Percentiles rank a stretch among this genome's conserved stretches.
Evolutionary conservation across 2,113 vertebrate genomes (phyloP).

Genomic region (Cricetomys ansorgei): DNA sequence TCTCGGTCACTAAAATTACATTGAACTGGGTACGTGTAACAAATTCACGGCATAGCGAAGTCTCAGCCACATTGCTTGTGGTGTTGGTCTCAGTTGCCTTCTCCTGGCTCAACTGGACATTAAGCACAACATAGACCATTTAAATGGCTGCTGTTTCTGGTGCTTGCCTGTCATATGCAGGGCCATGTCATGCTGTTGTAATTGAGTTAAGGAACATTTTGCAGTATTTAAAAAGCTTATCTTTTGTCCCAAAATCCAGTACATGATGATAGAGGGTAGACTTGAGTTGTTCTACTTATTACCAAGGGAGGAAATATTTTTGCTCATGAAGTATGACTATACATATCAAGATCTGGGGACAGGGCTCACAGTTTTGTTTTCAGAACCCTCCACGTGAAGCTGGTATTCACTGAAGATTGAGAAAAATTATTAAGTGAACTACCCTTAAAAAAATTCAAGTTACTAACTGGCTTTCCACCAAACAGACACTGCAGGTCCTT

Average conservation of each 20-base stretch:
- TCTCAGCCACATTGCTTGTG: constrained; percentile 37
- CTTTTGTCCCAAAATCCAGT: constrained; percentile 36
- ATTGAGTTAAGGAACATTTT: constrained; percentile 48
- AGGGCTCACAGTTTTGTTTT: neutral
- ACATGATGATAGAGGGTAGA: constrained; percentile 21
- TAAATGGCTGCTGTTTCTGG: neutral
- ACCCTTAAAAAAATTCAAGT: neutral
- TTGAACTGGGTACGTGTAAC: constrained; percentile 39
- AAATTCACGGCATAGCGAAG: constrained; percentile 43
- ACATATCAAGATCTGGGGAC: neutral
- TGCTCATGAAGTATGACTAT: neutral
- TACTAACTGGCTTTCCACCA: neutral
- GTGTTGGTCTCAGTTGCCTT: constrained; percentile 39
- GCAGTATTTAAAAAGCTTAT: constrained; percentile 58
- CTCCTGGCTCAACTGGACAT: neutral
- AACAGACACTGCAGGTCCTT: neutral
- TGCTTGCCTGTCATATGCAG: neutral
- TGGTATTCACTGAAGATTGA: neutral
- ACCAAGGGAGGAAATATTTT: constrained; percentile 11
- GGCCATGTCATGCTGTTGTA: constrained; percentile 3
- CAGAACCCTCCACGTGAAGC: neutral
- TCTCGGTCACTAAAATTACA: constrained; percentile 44
- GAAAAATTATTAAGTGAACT: neutral
- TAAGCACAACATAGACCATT: constrained; percentile 29
- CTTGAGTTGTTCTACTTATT: constrained; percentile 11